Conservation (phyloP, 2,113 vertebrate species). For the Bolborhynchus lineola region DNA sequence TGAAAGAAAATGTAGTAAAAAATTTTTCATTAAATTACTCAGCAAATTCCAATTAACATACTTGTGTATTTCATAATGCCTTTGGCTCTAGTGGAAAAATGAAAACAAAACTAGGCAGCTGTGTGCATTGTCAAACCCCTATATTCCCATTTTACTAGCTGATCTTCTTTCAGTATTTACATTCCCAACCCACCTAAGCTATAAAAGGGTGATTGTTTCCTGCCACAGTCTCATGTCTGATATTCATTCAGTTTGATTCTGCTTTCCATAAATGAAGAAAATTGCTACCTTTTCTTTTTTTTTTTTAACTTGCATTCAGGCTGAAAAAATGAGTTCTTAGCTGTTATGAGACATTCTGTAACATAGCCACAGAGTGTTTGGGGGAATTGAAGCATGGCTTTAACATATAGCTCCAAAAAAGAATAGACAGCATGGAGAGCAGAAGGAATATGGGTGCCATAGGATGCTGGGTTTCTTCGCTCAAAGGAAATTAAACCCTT, state of each 20-base stretch:
- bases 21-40: neutral
- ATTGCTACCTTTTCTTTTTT: neutral
- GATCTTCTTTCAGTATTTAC: neutral
- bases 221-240: neutral
- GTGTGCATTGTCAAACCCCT: neutral
- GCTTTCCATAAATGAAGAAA: neutral
- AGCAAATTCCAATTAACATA: neutral
- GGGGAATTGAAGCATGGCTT: neutral
- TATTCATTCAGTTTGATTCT: neutral
- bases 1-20: neutral
- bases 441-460: neutral
- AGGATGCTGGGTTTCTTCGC: neutral
- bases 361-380: neutral
- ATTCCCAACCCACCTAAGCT: fast-evolving
- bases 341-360: neutral
- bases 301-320: neutral
- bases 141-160: neutral
- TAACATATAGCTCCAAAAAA: neutral
- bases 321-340: neutral
- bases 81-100: neutral
- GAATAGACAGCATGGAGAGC: neutral
- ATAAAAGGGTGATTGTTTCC: neutral
- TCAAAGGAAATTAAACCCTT: neutral
- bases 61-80: neutral
- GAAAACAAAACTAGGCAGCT: neutral